Evolutionary conservation across 2,888 invertebrate genomes (phyloP), one percentile per base, ranked within the genome.

Genomic region (Ectemnius continuus): DNA sequence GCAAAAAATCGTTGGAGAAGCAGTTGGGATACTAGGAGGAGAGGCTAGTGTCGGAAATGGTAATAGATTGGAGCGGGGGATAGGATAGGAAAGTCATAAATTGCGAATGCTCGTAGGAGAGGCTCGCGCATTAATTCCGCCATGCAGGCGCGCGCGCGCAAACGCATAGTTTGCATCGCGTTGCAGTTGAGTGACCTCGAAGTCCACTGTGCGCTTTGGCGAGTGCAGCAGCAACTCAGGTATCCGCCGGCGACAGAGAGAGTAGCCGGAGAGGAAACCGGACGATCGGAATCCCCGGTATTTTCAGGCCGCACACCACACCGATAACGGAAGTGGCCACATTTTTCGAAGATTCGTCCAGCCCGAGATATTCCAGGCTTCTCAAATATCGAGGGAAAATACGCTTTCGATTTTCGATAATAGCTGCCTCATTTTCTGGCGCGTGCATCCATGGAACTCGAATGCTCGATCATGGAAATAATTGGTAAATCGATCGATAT

Each of bases 181-280:
- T 82, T 82, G 84, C 84, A 86, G 86, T 87, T 87, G 86, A 86
- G 77, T 86, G 86, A 87, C 86, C 86, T 83, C 84, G 56, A 60
- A 78, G 78, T 73, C 56, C 75, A 77, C 78, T 73, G 69, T 76
- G 76, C 76, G 67, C 61, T 67, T 74, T 76, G 67, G 69, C 72
- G 61, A 73, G 36, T 36, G 36, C 65, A 73, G 65, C 71, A 73
- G 73, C 63, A 65, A 71, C 64, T 66, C 74, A 77, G 73, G 71
- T 72, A 70, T 72, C 73, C 65, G 69, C 72, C 52, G 16, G n/a
- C 52, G 52, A 52, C n/a, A 16, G 52, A 52, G 52, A 52, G n/a
- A 14, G 52, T 52, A 67, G 46, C 56, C 63, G 67, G 64, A 48
- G 28, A 70, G 68, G 66, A 14, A 52, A 48, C 61, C 61, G 13